Evolutionary conservation across 2,797 vertebrate genomes (phyloP), one percentile per base, ranked within the genome.

Genomic region (Myotis findleyi): DNA sequence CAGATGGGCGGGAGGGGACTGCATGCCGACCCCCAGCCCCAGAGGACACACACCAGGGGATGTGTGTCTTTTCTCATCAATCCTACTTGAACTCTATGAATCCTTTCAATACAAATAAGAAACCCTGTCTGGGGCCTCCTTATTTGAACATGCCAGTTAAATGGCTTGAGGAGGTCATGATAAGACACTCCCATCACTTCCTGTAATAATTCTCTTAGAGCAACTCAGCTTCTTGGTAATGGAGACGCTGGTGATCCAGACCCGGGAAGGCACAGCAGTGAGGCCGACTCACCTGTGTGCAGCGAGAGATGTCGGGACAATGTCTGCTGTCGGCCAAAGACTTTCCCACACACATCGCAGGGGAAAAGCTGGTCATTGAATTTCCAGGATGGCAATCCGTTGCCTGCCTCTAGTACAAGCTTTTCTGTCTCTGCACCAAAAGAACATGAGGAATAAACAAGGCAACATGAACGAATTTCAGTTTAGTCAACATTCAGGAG

Each of bases 261-360:
- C 27, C 0, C 0, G 2, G 2, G 36, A 25, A 14, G 79, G 25
- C 13, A 1, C 0, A 4, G 68, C 14, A 10, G 30, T 2, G 10
- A 55, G 72, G 44, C 4, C 5, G 0, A 80, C 97, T 98, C 98
- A 99, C 99, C 99, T 99, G 99, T 99, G 99, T 99, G 99, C 97
- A 99, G 98, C 0, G 99, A 99, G 97, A 99, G 99, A 97, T 99
- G 99, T 95, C 99, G 99, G 84, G 99, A 99, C 95, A 99, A 98
- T 4, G 99, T 99, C 98, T 99, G 99, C 98, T 99, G 99, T 91
- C 99, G 98, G 86, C 99, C 99, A 75, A 99, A 99, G 97, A 99
- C 99, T 98, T 99, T 99, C 93, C 99, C 99, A 97, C 99, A 99
- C 94, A 99, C 98, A 0, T 99, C 98, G 95, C 99, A 99, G 84